These are phyloP conservation scores for Rhynchonycteris naso DNA, from an alignment of 2,797 vertebrate species.

Conservation along the genomic window DNA sequence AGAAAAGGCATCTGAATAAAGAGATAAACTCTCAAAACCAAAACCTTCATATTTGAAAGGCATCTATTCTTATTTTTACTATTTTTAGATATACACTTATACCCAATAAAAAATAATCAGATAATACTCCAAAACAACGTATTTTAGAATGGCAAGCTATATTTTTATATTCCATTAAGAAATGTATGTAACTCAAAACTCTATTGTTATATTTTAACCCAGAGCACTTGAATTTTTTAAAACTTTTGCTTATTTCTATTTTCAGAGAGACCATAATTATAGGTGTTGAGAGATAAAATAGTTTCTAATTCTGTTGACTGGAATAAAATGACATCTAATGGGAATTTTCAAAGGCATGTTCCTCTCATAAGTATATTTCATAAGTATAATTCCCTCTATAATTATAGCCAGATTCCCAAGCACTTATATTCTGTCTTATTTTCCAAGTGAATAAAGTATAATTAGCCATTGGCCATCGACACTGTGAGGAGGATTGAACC, in stretches of 20 bases:
- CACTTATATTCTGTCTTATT: neutral
- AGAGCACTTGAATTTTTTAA: neutral
- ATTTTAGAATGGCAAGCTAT: neutral
- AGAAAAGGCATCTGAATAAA: constrained; percentile 37
- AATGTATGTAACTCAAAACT: neutral
- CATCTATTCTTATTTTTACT: neutral
- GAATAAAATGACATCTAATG: neutral
- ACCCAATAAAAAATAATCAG: constrained; percentile 20
- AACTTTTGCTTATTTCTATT: neutral
- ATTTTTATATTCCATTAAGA: constrained; percentile 5
- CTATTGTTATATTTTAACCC: neutral
- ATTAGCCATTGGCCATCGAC: neutral
- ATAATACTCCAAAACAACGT: neutral
- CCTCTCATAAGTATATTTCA: neutral
- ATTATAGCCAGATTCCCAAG: neutral
- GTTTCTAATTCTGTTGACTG: constrained; percentile 19
- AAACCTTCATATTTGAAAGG: neutral
- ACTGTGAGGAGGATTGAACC: neutral
- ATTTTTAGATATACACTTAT: neutral
- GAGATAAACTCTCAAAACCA: neutral
- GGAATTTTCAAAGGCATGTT: neutral
- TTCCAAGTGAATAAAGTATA: constrained; percentile 26
- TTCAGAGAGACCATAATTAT: neutral
- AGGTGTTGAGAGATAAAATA: neutral
- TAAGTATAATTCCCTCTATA: constrained; percentile 42